These are phyloP conservation scores for Pogoniulus pusillus DNA, from an alignment of 2,797 vertebrate genomes.

Conservation along the genomic window DNA sequence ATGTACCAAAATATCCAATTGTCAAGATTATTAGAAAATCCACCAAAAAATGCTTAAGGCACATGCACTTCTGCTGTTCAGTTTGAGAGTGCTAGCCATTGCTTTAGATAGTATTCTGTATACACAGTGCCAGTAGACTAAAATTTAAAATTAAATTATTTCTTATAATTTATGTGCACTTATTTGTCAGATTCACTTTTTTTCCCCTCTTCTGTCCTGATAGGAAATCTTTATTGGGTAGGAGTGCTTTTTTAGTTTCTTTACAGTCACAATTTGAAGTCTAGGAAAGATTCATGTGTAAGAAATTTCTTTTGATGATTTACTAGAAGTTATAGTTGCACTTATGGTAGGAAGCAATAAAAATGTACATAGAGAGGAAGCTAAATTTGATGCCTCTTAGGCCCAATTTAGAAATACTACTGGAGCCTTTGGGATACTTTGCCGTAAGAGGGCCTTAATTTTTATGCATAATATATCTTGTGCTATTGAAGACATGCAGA, in stretches of 20 bases:
- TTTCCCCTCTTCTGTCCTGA: background rate
- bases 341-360: slow-evolving; percentile 31
- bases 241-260: background rate
- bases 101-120: background rate
- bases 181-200: background rate
- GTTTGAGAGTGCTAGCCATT: background rate
- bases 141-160: background rate
- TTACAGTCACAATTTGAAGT: background rate
- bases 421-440: slow-evolving; percentile 27
- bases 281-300: background rate
- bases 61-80: background rate
- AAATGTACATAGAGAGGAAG: slow-evolving; percentile 5
- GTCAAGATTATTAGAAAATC: background rate
- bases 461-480: slow-evolving; percentile 15
- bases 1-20: background rate
- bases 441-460: background rate
- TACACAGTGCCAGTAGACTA: background rate
- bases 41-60: background rate
- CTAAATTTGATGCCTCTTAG: slow-evolving; percentile 4
- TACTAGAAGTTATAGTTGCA: background rate
- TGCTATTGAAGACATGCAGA: background rate
- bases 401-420: slow-evolving; percentile 22
- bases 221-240: background rate
- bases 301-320: slow-evolving; percentile 1
- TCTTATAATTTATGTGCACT: background rate